phyloP scores from a whole-genome alignment of 2,888 invertebrate genomes.

The Melinaea menophilus region DNA sequence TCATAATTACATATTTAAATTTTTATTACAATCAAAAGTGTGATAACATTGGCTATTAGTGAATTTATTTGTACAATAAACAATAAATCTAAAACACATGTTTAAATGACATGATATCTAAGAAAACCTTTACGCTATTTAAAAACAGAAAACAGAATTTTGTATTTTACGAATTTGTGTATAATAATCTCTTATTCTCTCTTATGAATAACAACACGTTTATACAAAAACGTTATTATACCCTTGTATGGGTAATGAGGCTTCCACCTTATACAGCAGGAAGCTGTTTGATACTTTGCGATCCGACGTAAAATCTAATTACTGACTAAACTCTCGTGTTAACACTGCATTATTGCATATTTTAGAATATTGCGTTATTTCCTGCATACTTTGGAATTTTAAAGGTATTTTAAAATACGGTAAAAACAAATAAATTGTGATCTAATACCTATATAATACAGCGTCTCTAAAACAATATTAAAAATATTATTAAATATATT shows the following conservation, averaged over 20 bases:
- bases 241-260: conserved; percentile 1
- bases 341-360: neutral
- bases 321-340: neutral
- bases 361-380: neutral
- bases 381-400: neutral
- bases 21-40: too few species aligned
- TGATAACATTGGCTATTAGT: too few species aligned
- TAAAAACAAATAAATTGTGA: too few species aligned
- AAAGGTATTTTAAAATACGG: neutral
- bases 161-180: neutral
- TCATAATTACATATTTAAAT: too few species aligned
- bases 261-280: conserved; percentile 3
- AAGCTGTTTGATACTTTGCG: neutral
- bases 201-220: neutral
- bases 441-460: too few species aligned
- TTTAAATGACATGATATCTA: too few species aligned
- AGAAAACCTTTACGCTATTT: too few species aligned
- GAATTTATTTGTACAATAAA: too few species aligned
- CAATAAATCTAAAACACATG: too few species aligned
- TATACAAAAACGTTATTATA: neutral
- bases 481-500: too few species aligned
- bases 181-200: neutral
- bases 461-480: too few species aligned
- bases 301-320: conserved; percentile 4
- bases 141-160: neutral